Evolutionary conservation across 2,888 invertebrate genomes (phyloP), one percentile per base, ranked within the genome.

Genomic region (Mongoloraphidia duomilia): DNA sequence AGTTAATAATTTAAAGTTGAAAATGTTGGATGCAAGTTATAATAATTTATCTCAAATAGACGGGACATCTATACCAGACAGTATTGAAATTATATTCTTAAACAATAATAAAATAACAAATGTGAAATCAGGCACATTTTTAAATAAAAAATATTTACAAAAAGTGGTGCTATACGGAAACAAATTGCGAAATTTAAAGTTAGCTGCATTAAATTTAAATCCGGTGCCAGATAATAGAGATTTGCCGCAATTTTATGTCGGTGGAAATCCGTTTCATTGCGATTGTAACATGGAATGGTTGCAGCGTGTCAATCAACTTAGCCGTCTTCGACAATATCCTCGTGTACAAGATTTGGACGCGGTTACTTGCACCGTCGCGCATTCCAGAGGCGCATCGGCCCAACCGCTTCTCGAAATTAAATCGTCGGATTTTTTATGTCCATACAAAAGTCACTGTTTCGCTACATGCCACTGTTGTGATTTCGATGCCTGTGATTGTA

Each of bases 221-320:
- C 69, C 77, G 49, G 76, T 82, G 49, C 72, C 77, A 3, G 76
- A 76, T 55, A 77, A 80, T 58, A 77, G 74, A 65, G 80, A 83
- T 61, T 68, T 84, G 57, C 85, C 87, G 12, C 79, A 82, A 63
- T 85, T 89, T 67, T 84, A 81, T 64, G 78, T 89, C 56, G 84
- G 84, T 44, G 80, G 80, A 60, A 90, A 90, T 72, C 88, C 88
- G 52, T 82, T 89, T 64, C 75, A 80, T 58, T 91, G 90, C 66
- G 84, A 88, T 67, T 90, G 90, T 67, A 81, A 80, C 59, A 84
- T 89, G 84, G 88, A 88, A 68, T 91, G 89, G 88, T 65, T 89
- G 59, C 79, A 84, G 60, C 73, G 82, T 64, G 80, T 86, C 65
- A 84, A 85, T 72, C 83, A 83, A 69, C 71, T 84, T 64, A 79